Base-by-base conservation (phyloP, 1,140 invertebrate species). In the Hermatobates lingyangjiaoensis region DNA sequence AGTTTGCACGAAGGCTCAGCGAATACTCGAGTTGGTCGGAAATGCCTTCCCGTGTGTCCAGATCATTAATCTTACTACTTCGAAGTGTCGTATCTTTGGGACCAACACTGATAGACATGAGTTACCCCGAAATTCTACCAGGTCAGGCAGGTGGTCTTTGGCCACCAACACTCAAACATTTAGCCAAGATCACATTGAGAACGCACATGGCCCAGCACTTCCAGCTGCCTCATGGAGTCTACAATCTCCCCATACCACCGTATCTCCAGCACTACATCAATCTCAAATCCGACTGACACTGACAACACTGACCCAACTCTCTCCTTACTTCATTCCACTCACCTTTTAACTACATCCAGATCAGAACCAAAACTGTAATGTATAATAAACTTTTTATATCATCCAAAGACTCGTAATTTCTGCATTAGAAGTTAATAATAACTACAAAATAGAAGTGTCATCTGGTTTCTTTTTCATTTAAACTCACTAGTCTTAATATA, bases 171-270 rank as follows among this genome's bases (percentile, higher is more conserved):
- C 48, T 65, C 24, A 60, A 58, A 47, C 71, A 74, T 52, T 52
- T 74, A 1, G 66, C 66, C 52, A 70, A 83, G 48, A 83, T 80
- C 62, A 59, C 60, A 14, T 75, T 86, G 27, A 70, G 84, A 51
- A 63, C 78, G n/a, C 61, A 61, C 27, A 60, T 87, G 21, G 73
- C 75, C 62, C 54, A 71, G 1, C 80, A 81, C 59, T 80, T 78
- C 64, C 73, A 77, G 48, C 60, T 87, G 21, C 83, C 83, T 0
- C 71, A 75, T 57, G 82, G 82, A 14, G 83, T 87, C 54, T 66
- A 70, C 54, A 69, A 68, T 4, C 61, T 87, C 21, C 70, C 74
- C 1, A 61, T 87, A 54, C 83, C 84, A 0, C 62, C 68, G 7
- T 21, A 27, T 18, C 39, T 54, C 12, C 18, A 44, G 24, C 14